Base-by-base conservation (phyloP, 2,797 vertebrate genomes). In the Aeoliscus strigatus region DNA sequence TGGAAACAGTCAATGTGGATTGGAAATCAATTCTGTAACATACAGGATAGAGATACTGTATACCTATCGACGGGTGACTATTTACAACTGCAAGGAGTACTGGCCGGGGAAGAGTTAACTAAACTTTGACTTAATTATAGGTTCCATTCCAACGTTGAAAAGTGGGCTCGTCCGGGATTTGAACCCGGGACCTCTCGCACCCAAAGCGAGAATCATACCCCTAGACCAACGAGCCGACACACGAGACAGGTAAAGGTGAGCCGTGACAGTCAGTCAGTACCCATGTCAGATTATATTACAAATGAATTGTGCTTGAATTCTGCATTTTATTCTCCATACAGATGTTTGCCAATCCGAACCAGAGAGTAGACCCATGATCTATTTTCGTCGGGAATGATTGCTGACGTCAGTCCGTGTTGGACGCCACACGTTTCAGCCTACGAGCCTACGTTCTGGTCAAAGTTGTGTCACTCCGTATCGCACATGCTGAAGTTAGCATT, bases 171-270 rank as follows among this genome's bases (percentile, higher is more conserved):
- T 83, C 80, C 76, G 80, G 76, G 78, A 81, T 79, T 83, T 78
- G 76, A 83, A 83, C 78, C 78, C 76, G 76, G 80, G 78, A 83
- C 80, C 78, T 81, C 80, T 83, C 80, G 78, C 80, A 83, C 78
- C 80, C 80, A 59, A 83, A 83, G 80, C 80, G 78, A 83, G 80
- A 83, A 83, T 81, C 80, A 83, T 83, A 81, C 80, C 78, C 80
- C 80, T 83, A 83, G 78, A 83, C 80, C 80, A 83, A 81, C 80
- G 78, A 83, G 80, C 77, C 30, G 14, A 21, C 6, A 21, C 18
- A 21, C 18, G 18, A n/a, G n/a, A n/a, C n/a, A n/a, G n/a, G n/a
- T n/a, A n/a, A n/a, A n/a, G n/a, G n/a, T n/a, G n/a, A n/a, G n/a
- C n/a, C n/a, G n/a, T n/a, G n/a, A n/a, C n/a, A n/a, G n/a, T n/a